Conservation (phyloP, 2,113 vertebrate species). For the Eulemur rufifrons region DNA sequence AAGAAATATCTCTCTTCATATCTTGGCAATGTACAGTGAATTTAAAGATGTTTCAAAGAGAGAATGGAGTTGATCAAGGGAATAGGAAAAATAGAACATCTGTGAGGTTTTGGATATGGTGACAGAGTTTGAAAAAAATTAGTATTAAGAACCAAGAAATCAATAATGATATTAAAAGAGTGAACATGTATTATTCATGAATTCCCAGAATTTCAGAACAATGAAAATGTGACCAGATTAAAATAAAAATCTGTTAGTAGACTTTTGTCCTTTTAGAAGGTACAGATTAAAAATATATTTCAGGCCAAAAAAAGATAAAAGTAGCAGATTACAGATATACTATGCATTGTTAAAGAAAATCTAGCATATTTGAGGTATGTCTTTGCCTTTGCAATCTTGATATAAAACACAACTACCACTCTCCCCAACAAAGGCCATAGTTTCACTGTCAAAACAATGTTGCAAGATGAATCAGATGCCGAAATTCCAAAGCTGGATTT, state of each 20-base stretch:
- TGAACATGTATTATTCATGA: not conserved
- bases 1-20: not conserved
- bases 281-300: not conserved
- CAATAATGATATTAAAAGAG: not conserved
- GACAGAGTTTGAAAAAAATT: not conserved
- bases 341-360: conserved; percentile 9
- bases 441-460: not conserved
- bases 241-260: not conserved
- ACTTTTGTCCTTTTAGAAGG: not conserved
- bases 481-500: not conserved
- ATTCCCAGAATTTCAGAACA: not conserved
- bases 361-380: not conserved
- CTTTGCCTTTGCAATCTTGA: not conserved
- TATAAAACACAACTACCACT: not conserved
- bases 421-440: not conserved
- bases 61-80: not conserved
- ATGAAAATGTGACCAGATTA: not conserved
- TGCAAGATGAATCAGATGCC: not conserved
- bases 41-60: not conserved
- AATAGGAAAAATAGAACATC: not conserved
- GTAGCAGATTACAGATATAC: not conserved
- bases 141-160: not conserved
- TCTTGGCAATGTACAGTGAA: not conserved
- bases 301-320: not conserved
- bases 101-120: not conserved